Evolutionary conservation across 2,113 vertebrate species (phyloP), one percentile per base, ranked within the genome.

Genomic region (Jaculus jaculus): DNA sequence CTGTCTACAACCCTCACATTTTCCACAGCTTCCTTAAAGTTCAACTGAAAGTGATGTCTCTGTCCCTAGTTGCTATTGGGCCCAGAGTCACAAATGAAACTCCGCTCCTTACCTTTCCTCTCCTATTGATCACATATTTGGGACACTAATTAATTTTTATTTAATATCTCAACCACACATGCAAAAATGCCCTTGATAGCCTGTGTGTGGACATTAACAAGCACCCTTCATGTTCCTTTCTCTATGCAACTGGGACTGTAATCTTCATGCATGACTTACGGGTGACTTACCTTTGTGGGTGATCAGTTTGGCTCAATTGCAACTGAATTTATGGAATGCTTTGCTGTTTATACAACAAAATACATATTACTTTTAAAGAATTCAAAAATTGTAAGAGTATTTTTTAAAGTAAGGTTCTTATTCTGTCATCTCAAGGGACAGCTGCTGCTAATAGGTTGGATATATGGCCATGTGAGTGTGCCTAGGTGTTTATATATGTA

Each of bases 91-190:
- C 13, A 2, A 23, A 72, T 34, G 80, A 17, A 72, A 23, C 15
- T 11, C 24, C 79, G 51, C 32, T 51, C 24, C 37, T 20, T 63
- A 18, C 13, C 32, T 61, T 90, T 42, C 8, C 3, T 63, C 51
- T 92, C 26, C 28, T 34, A 63, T 2, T 75, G 75, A 66, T 79
- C 54, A n/a, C 7, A 58, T 42, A 75, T 34, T 89, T 34, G n/a
- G n/a, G n/a, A n/a, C n/a, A n/a, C n/a, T n/a, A n/a, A 63, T 91
- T 87, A 54, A 37, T 79, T 88, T 92, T 96, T 37, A 75, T 78
- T 88, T 88, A 58, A 0, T 71, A 5, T 90, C 65, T 95, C 34
- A 84, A 54, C 21, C 17, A 66, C 37, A 79, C 51, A 89, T 66
- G 34, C 30, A 72, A 82, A 83, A 71, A 26, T 39, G 34, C 15